These are phyloP conservation scores for human (Homo sapiens) DNA, from an alignment of 2,113 vertebrate genomes.

Conservation along the genomic window DNA sequence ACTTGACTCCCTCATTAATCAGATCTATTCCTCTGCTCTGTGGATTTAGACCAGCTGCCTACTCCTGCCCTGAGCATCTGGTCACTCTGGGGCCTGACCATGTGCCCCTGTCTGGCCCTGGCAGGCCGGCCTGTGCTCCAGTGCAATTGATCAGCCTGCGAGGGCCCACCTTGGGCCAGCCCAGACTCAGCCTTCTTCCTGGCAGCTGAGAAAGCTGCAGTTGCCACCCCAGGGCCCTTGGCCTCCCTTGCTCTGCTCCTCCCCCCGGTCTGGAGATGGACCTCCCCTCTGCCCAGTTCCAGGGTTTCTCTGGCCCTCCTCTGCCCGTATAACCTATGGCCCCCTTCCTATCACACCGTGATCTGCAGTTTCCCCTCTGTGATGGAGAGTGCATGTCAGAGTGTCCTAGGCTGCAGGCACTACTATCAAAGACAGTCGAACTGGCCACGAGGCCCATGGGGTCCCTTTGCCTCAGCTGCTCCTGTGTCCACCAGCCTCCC, in stretches of 20 bases:
- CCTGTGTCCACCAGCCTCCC: background rate
- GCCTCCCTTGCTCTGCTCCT: background rate
- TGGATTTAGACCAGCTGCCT: fast-evolving
- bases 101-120: background rate
- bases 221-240: background rate
- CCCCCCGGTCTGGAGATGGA: background rate
- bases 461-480: background rate
- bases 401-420: background rate
- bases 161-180: background rate
- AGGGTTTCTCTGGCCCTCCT: background rate
- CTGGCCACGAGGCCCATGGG: fast-evolving
- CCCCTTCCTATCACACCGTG: background rate
- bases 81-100: background rate
- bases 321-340: background rate
- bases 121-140: background rate
- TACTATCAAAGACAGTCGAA: background rate
- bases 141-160: background rate
- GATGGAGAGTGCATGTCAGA: background rate
- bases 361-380: background rate
- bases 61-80: fast-evolving
- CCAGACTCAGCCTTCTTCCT: fast-evolving
- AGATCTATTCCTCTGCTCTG: background rate
- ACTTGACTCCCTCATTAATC: fast-evolving
- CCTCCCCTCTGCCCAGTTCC: background rate
- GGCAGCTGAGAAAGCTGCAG: background rate